Percentiles rank a stretch among this genome's conserved stretches.
These are phyloP conservation scores for Thaumetopoea pityocampa DNA, from an alignment of 1,140 invertebrate genomes.

Conservation along the genomic window DNA sequence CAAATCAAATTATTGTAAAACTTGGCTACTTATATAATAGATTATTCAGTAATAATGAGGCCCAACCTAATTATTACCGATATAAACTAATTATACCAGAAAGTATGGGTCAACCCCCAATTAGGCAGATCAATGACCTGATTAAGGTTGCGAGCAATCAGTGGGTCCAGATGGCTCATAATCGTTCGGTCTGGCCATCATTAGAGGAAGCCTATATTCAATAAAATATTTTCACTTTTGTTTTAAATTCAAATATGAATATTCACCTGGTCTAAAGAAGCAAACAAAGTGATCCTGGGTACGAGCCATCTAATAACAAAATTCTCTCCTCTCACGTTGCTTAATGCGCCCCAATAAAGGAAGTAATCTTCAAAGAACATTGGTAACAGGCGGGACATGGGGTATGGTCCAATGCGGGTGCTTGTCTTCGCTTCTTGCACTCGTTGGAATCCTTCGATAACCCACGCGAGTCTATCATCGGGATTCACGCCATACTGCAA, in stretches of 20 bases:
- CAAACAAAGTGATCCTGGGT: slow-evolving; percentile 41
- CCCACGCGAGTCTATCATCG: slow-evolving; percentile 67
- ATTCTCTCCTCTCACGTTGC: slow-evolving; percentile 32
- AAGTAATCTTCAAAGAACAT: slow-evolving; percentile 80
- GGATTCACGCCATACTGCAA: slow-evolving; percentile 72
- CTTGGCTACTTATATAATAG: too few relatives aligned
- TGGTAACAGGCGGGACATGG: slow-evolving; percentile 73
- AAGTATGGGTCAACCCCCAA: too few relatives aligned
- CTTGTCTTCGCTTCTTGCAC: slow-evolving; percentile 72
- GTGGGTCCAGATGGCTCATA: too few relatives aligned
- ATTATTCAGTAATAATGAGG: too few relatives aligned
- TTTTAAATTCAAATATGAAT: background rate
- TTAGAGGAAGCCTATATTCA: too few relatives aligned
- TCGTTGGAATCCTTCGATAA: slow-evolving; percentile 69
- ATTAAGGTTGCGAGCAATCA: too few relatives aligned
- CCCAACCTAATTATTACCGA: too few relatives aligned
- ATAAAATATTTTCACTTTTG: background rate
- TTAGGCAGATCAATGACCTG: too few relatives aligned
- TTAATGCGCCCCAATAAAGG: slow-evolving; percentile 80
- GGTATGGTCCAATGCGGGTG: slow-evolving; percentile 66
- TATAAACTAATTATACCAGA: too few relatives aligned
- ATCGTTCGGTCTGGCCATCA: too few relatives aligned
- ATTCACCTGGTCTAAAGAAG: slow-evolving; percentile 51
- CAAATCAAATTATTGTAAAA: too few relatives aligned
- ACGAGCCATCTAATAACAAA: slow-evolving; percentile 49